phyloP scores from a whole-genome alignment of 1,140 invertebrate genomes.

The Hormaphis cornu region DNA sequence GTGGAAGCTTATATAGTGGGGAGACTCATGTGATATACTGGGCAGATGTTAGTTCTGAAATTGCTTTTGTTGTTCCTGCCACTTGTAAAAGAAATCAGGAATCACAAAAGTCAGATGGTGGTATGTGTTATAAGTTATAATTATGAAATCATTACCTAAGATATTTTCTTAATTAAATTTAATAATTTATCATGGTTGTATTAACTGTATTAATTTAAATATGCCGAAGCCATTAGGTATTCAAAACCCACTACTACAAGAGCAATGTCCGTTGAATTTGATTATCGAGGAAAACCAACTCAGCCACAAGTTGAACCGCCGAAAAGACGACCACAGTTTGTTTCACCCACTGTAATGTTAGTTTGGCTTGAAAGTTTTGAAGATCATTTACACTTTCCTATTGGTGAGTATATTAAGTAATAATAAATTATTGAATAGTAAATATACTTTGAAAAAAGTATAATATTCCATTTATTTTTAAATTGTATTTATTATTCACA shows the following conservation, averaged over 20 bases:
- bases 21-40: constrained; percentile 76
- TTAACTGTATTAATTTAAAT: too few species aligned
- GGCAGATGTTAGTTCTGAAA: constrained; percentile 89
- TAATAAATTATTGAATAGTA: background rate
- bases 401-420: constrained; percentile 54
- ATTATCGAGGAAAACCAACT: constrained; percentile 19
- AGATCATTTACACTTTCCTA: constrained; percentile 80
- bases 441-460: too few species aligned
- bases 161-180: background rate
- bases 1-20: constrained; percentile 58
- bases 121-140: background rate
- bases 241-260: constrained; percentile 9
- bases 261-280: constrained; percentile 21
- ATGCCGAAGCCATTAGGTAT: background rate
- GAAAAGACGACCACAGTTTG: constrained; percentile 20
- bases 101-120: constrained; percentile 11
- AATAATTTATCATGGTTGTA: too few species aligned
- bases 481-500: constrained; percentile 95
- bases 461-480: constrained; percentile 59
- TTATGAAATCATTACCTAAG: background rate
- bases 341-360: constrained; percentile 71
- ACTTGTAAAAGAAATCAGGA: constrained; percentile 36
- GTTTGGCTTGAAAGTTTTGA: constrained; percentile 93
- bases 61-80: constrained; percentile 89
- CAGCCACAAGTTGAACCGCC: constrained; percentile 10